Conservation (phyloP, 2,113 vertebrate species). For the Pseudopodoces humilis region DNA sequence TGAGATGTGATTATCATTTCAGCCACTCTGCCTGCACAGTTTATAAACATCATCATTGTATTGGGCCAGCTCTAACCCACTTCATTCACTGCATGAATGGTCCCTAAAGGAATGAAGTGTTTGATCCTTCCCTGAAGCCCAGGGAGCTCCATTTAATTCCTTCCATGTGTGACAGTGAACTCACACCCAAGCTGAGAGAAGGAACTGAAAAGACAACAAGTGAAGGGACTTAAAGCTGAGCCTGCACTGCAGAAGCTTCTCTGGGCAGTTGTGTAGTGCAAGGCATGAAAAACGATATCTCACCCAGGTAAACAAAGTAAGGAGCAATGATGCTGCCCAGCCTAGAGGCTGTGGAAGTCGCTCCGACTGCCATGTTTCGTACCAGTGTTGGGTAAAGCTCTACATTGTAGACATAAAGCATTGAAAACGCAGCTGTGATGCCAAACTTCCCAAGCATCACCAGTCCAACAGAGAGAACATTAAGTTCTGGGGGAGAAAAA, state of each 20-base stretch:
- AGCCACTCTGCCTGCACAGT: rapidly evolving
- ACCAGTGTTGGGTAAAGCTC: slow-evolving; percentile 89
- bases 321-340: slow-evolving; percentile 86
- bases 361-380: slow-evolving; percentile 86
- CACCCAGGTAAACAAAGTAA: slow-evolving; percentile 89
- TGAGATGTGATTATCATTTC: not conserved
- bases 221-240: not conserved
- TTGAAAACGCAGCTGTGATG: slow-evolving; percentile 83
- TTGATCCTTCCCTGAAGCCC: not conserved
- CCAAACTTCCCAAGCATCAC: slow-evolving; percentile 91
- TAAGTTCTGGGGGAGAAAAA: slow-evolving; percentile 67
- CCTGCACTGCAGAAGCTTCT: not conserved
- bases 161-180: not conserved
- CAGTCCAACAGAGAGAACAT: slow-evolving; percentile 72
- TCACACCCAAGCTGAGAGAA: not conserved
- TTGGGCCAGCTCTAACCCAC: not conserved
- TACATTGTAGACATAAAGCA: slow-evolving; percentile 83
- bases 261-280: not conserved
- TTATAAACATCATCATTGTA: not conserved
- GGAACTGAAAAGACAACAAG: not conserved
- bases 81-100: rapidly evolving
- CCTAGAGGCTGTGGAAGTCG: slow-evolving; percentile 84
- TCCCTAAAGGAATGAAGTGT: not conserved
- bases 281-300: not conserved
- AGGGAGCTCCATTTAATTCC: not conserved